phyloP scores from a whole-genome alignment of 1,140 invertebrate species.

The Andricus grossulariae region DNA sequence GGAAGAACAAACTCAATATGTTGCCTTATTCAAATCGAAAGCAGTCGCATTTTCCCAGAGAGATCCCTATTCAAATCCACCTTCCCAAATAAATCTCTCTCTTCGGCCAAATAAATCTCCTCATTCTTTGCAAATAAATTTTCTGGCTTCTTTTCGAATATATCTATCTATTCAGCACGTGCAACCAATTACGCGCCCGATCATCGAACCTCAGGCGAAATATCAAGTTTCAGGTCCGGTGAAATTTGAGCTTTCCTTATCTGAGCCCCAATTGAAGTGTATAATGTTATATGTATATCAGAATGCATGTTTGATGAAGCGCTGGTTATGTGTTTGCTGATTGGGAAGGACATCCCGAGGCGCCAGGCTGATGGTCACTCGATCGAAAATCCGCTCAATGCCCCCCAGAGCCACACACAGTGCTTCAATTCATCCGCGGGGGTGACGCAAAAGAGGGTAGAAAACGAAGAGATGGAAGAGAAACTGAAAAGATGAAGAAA shows the following conservation, averaged over 20 bases:
- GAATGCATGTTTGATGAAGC: conserved; percentile 5
- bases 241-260: conserved; percentile 7
- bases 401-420: conserved; percentile 41
- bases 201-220: conserved; percentile 1
- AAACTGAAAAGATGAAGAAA: neutral
- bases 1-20: too few relatives aligned
- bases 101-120: neutral
- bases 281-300: neutral
- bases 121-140: neutral
- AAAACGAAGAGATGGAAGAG: neutral
- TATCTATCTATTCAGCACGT: neutral
- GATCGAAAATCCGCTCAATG: conserved; percentile 48
- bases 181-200: conserved; percentile 6
- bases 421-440: conserved; percentile 54
- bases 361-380: conserved; percentile 1
- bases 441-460: conserved; percentile 32
- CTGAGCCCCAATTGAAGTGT: neutral
- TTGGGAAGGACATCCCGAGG: conserved; percentile 16
- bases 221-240: neutral
- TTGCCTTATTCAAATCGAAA: too few relatives aligned
- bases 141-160: neutral
- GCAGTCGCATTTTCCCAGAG: too few relatives aligned
- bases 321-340: conserved; percentile 3
- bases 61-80: too few relatives aligned
- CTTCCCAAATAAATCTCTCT: neutral